Evolutionary conservation across 2,888 invertebrate species (phyloP), one percentile per base, ranked within the genome.

Genomic region (Drosophila parthenogenetica): DNA sequence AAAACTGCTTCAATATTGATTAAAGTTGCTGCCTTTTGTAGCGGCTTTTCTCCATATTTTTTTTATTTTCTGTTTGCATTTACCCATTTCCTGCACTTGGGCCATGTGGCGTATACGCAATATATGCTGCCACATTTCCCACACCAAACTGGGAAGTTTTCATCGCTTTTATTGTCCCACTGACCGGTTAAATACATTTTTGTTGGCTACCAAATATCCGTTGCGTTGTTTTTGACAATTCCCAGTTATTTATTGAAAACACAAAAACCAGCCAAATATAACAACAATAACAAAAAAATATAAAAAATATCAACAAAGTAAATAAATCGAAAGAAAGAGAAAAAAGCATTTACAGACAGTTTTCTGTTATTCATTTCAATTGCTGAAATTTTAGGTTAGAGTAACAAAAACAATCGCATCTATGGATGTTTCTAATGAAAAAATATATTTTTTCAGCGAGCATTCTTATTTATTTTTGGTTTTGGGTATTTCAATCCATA

Each of bases 1-100:
- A 89, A 89, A 86, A 89, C 81, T 81, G 85, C 89, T 86, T 87
- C 85, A 87, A 87, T 85, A 85, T 85, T 85, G 89, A 85, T 85
- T 89, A 85, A 85, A 85, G 89, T 81, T 84, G 63, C 79, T 63
- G 69, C 50, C 69, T 48, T 62, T 63, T 45, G 57, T 63, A 68
- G 45, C 46, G 54, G 37, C 51, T 57, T 51, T 32, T 45, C 14
- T 29, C 22, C 16, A 16, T 51, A n/a, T 58, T 49, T 35, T 43
- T 29, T 22, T 22, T 37, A 19, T 43, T 35, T n/a, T 53, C 19
- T 35, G 25, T 48, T 53, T 39, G 50, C 49, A 53, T 54, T 65
- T 14, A 55, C 16, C 69, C 61, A 57, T 73, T 83, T 73, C 66
- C 65, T 59, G 49, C 53, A 55, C 42, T 57, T 49, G 62, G 22